These are phyloP conservation scores for Sinelater perroti DNA, from an alignment of 2,888 invertebrate species.

Conservation along the genomic window DNA sequence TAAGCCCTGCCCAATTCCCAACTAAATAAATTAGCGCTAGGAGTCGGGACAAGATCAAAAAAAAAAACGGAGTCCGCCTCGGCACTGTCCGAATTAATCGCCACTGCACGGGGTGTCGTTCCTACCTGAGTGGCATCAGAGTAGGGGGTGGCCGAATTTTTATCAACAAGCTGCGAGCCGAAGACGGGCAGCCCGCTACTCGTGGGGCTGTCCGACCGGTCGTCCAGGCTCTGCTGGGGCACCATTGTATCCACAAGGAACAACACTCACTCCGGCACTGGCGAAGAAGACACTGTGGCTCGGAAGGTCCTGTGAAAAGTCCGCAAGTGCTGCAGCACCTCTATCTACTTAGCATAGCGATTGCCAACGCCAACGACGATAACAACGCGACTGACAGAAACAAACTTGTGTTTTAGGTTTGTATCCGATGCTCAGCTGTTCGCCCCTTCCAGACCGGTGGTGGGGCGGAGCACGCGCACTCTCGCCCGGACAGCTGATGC, in stretches of 20 bases:
- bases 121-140: slow-evolving; percentile 97
- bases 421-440: slow-evolving; percentile 61
- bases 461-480: slow-evolving; percentile 37
- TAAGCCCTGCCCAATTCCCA: too few species aligned
- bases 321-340: slow-evolving; percentile 55
- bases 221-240: slow-evolving; percentile 72
- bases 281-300: slow-evolving; percentile 35
- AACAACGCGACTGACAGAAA: slow-evolving; percentile 68
- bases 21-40: too few species aligned
- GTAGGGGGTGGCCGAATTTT: slow-evolving; percentile 93
- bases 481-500: slow-evolving; percentile 52
- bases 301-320: slow-evolving; percentile 50
- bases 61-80: too few species aligned
- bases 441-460: slow-evolving; percentile 49
- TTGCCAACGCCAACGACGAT: slow-evolving; percentile 58
- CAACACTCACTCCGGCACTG: slow-evolving; percentile 28
- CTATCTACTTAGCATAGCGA: slow-evolving; percentile 55
- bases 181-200: slow-evolving; percentile 77
- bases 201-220: slow-evolving; percentile 58
- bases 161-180: slow-evolving; percentile 90
- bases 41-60: too few species aligned
- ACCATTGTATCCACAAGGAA: slow-evolving; percentile 67
- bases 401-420: slow-evolving; percentile 62
- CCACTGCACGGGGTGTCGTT: slow-evolving; percentile 22
- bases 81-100: too few species aligned